Base-by-base conservation (phyloP, 2,888 invertebrate species). In the Drosophila rubida region DNA sequence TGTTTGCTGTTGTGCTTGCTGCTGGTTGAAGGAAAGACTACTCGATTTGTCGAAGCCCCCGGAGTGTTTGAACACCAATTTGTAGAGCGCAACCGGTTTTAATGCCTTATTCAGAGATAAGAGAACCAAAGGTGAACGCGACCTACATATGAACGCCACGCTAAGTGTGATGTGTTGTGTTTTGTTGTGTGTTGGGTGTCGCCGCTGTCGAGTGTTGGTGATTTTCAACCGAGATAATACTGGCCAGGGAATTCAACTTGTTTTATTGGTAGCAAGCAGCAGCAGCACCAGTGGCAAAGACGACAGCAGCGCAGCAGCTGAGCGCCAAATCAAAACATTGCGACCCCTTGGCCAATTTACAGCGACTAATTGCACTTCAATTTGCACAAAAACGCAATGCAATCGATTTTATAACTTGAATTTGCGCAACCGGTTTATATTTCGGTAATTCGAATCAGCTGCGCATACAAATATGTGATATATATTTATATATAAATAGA, bases 71-170 rank as follows among this genome's bases (percentile, higher is more conserved):
- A 83, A 35, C 62, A 60, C 51, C 19, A 54, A 54, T 41, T 53
- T 37, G 64, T 41, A 9, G 14, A 45, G 49, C 50, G 54, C 82
- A 75, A 83, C 87, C 80, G 65, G 83, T 83, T 87, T 87, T 87
- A 76, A 83, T 83, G 75, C 65, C 65, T 30, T 37, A 42, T 37
- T 59, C 32, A 37, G 69, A 70, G 81, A 86, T 86, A 81, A 83
- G 69, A 77, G 67, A 77, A 25, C 50, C 53, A 81, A 82, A 86
- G 87, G 84, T 82, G 87, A 84, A 66, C 84, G 69, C 87, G 71
- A 83, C 64, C 83, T 65, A 67, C 65, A 72, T 75, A 23, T 63
- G 66, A 62, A 48, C 53, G 42, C 32, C n/a, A 48, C 53, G 42
- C 37, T 9, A 64, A 53, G 57, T 73, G 73, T 69, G 63, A 60